Base-by-base conservation (phyloP, 2,888 invertebrate genomes). In the Mesorhabditis sp. region DNA sequence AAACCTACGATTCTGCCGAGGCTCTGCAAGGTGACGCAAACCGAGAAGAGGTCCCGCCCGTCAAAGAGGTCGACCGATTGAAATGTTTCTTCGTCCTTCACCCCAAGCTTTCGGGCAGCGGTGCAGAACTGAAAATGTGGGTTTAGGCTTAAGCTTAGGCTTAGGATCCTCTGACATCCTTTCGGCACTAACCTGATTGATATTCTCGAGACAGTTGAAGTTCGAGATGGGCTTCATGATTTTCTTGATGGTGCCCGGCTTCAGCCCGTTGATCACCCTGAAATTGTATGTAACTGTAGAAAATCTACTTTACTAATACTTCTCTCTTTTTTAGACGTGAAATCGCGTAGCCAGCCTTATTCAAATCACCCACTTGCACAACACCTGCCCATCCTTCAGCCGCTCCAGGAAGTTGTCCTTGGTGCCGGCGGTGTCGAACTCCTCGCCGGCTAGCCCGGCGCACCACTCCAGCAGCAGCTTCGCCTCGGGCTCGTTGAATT, bases 171-270 rank as follows among this genome's bases (percentile, higher is more conserved):
- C 28, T 28, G 28, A 28, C 28, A 28, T 91, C 70, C 93, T 93
- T 13, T 91, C 92, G 78, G 92, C 92, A 74, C 95, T 89, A 89
- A 97, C 97, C 7, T 92, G 92, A 87, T 94, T 94, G 83, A 97
- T 96, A 87, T 97, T 97, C 88, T 97, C 96, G 95, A 96, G 96
- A 88, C 94, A 94, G 86, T 95, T 95, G 88, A 96, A 97, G 72
- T 93, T 94, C 91, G 94, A 92, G 86, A 91, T 91, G 71, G 92
- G 92, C 81, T 90, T 91, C 87, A 96, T 95, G 81, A 96, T 91
- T 88, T 94, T 95, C 89, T 94, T 95, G 70, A 97, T 91, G 68
- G 91, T 90, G 64, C 92, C 92, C 0, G 92, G 91, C 86, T 93
- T 91, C 82, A 96, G 90, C 78, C 90, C 90, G 88, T 96, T 96